Percentiles rank a stretch among this genome's conserved stretches.
Conservation (phyloP, 2,888 invertebrate species). For the Hetaerina titia region DNA sequence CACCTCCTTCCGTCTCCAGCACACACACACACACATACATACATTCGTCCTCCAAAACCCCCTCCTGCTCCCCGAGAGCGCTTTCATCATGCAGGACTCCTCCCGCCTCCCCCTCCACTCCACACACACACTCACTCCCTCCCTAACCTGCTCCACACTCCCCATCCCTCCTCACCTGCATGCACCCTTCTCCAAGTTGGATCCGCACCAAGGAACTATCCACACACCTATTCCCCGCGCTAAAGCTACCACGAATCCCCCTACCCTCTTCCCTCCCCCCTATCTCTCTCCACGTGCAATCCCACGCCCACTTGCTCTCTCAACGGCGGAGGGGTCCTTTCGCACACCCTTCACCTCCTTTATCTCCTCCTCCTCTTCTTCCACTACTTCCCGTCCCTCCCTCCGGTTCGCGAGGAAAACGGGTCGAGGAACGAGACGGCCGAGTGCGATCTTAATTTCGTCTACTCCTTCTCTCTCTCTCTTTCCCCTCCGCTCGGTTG, state of each 20-base stretch:
- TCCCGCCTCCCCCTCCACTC: background rate
- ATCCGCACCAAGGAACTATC: conserved; percentile 39
- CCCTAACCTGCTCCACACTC: background rate
- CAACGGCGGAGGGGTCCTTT: background rate
- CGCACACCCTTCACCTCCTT: conserved; percentile 7
- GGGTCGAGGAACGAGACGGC: background rate
- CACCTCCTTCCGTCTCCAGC: background rate
- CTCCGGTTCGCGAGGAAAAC: background rate
- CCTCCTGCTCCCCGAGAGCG: background rate
- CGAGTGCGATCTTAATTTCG: conserved; percentile 16
- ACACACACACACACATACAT: background rate
- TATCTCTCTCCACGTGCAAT: background rate
- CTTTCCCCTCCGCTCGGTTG: background rate
- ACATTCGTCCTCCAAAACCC: background rate
- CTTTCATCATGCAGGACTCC: conserved; percentile 36
- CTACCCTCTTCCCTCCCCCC: background rate
- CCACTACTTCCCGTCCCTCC: background rate
- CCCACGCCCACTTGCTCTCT: background rate
- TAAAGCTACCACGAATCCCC: background rate
- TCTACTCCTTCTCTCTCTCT: no score
- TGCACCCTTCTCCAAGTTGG: conserved; percentile 29
- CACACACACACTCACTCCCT: background rate
- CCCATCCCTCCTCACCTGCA: background rate
- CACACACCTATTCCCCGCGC: background rate
- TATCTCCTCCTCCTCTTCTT: background rate